Conservation (phyloP, 2,888 invertebrate species). For the Mythimna loreyi region DNA sequence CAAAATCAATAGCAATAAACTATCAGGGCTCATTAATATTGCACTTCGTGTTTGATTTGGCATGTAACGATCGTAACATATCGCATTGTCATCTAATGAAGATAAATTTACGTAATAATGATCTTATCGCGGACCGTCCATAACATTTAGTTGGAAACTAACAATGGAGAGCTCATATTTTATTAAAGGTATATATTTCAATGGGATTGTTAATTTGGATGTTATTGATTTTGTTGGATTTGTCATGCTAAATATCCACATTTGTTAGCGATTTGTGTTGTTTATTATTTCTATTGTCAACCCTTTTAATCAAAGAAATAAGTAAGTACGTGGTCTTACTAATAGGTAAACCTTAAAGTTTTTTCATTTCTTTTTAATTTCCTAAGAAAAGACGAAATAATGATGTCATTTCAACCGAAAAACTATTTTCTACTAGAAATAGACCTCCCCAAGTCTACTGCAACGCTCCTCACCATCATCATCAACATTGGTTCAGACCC, state of each 20-base stretch:
- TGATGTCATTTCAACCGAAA: too few relatives aligned
- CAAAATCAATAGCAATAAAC: slow-evolving; percentile 57
- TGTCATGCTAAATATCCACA: background rate
- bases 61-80: slow-evolving; percentile 49
- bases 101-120: slow-evolving; percentile 48
- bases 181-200: slow-evolving; percentile 20
- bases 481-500: too few relatives aligned
- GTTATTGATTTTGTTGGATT: background rate
- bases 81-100: slow-evolving; percentile 47
- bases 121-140: slow-evolving; percentile 34
- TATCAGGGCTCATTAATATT: slow-evolving; percentile 49
- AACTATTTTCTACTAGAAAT: too few relatives aligned
- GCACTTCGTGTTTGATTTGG: slow-evolving; percentile 57
- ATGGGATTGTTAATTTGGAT: slow-evolving; percentile 16
- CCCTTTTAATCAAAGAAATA: too few relatives aligned
- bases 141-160: slow-evolving; percentile 39
- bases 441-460: too few relatives aligned
- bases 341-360: too few relatives aligned
- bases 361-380: too few relatives aligned
- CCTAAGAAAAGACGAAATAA: too few relatives aligned
- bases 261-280: background rate
- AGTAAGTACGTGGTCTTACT: too few relatives aligned
- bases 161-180: slow-evolving; percentile 10
- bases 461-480: too few relatives aligned
- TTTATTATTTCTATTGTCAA: too few relatives aligned